Evolutionary conservation across 2,888 invertebrate species (phyloP).

Genomic region (Folsomia candida): DNA sequence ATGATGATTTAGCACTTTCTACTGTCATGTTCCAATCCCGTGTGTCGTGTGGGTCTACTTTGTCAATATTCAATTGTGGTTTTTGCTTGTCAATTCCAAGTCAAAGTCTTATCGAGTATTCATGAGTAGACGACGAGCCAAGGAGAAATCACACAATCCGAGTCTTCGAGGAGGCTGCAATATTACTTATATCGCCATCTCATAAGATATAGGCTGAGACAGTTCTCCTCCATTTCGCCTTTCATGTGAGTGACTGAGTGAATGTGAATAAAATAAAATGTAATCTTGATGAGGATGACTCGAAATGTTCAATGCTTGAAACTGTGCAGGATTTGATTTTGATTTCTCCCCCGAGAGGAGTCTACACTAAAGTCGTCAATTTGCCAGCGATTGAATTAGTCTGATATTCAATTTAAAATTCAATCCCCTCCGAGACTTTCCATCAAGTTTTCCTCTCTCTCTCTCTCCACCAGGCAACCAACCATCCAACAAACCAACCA

Average conservation of each 20-base stretch:
- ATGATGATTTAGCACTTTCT: slow-evolving; percentile 18
- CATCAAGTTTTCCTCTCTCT: slow-evolving; percentile 20
- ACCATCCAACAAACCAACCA: neutral
- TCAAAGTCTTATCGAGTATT: neutral
- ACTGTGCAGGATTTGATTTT: slow-evolving; percentile 8
- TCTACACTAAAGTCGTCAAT: slow-evolving; percentile 28
- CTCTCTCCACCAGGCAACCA: neutral
- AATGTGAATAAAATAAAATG: neutral
- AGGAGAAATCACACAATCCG: neutral
- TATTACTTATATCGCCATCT: too few species aligned
- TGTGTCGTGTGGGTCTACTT: neutral
- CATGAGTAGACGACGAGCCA: neutral
- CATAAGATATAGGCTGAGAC: neutral
- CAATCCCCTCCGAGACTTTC: slow-evolving; percentile 37
- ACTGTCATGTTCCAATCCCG: neutral
- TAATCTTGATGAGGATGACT: neutral
- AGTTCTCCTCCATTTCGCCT: neutral
- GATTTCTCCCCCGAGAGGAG: slow-evolving; percentile 27
- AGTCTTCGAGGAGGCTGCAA: too few species aligned
- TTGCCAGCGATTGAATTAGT: slow-evolving; percentile 38
- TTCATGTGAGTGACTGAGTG: neutral
- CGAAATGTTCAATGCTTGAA: neutral
- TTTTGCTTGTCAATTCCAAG: neutral
- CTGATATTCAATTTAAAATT: slow-evolving; percentile 42
- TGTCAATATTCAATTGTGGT: neutral